These are phyloP conservation scores for Probaryconus sp. DNA, from an alignment of 1,140 invertebrate genomes.

Conservation along the genomic window DNA sequence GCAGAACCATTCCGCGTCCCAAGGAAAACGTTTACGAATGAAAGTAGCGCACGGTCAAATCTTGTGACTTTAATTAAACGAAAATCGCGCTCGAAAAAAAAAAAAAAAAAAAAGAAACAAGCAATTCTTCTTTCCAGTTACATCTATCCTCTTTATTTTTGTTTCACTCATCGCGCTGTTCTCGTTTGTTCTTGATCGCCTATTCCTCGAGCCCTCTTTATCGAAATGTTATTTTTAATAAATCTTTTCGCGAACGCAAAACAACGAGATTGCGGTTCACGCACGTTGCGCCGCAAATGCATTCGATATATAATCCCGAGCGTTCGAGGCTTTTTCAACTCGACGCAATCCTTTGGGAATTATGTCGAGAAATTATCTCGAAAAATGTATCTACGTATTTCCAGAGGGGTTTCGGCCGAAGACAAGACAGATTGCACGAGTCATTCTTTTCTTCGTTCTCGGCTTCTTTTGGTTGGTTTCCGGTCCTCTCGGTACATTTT, in stretches of 20 bases:
- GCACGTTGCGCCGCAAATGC: neutral
- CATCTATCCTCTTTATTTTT: too few relatives aligned
- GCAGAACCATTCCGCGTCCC: neutral
- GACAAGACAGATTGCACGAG: slow-evolving; percentile 64
- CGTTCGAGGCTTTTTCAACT: slow-evolving; percentile 33
- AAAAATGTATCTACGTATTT: slow-evolving; percentile 66
- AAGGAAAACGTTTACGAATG: too few relatives aligned
- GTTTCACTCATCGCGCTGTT: too few relatives aligned
- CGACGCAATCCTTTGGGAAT: slow-evolving; percentile 54
- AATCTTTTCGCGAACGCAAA: slow-evolving; percentile 32
- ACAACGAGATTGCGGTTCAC: slow-evolving; percentile 31
- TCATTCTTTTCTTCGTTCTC: slow-evolving; percentile 35
- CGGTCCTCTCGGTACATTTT: slow-evolving; percentile 35
- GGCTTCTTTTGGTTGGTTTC: slow-evolving; percentile 41
- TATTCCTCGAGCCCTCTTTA: too few relatives aligned
- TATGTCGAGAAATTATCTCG: slow-evolving; percentile 70
- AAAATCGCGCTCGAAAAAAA: too few relatives aligned
- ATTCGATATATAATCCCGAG: slow-evolving; percentile 33
- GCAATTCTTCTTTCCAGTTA: too few relatives aligned
- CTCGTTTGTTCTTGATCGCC: neutral
- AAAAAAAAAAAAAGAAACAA: too few relatives aligned
- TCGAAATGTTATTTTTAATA: slow-evolving; percentile 32
- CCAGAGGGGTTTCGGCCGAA: slow-evolving; percentile 32
- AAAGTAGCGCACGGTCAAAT: neutral
- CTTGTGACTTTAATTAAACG: neutral